These are phyloP conservation scores for Tachypleus tridentatus DNA, from an alignment of 1,140 invertebrate genomes.

Conservation along the genomic window DNA sequence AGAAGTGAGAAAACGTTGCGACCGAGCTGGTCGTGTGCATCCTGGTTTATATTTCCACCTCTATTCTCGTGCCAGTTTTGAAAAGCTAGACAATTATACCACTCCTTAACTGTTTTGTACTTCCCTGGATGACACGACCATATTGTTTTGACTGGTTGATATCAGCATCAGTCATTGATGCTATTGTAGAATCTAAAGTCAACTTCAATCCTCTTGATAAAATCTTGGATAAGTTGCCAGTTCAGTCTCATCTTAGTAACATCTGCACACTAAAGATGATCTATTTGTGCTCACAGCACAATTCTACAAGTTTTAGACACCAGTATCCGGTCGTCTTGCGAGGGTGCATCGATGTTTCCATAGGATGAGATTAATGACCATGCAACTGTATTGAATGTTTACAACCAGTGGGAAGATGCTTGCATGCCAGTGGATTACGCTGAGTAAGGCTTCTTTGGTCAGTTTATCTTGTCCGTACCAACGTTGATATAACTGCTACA, in stretches of 20 bases:
- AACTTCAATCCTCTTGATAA: constrained; percentile 65
- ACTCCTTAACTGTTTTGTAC: constrained; percentile 94
- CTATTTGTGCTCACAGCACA: constrained; percentile 86
- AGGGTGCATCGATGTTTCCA: constrained; percentile 67
- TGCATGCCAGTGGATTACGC: constrained; percentile 58
- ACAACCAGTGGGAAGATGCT: constrained; percentile 73
- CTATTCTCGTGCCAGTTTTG: too few relatives aligned
- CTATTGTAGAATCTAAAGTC: constrained; percentile 81
- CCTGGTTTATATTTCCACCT: too few relatives aligned
- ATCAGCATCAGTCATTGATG: constrained; percentile 88
- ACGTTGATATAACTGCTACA: constrained; percentile 65
- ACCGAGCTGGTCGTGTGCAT: too few relatives aligned
- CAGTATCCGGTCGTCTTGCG: constrained; percentile 43
- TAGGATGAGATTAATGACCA: constrained; percentile 85
- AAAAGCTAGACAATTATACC: constrained; percentile 66
- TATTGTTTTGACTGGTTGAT: constrained; percentile 69
- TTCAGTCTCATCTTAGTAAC: constrained; percentile 85
- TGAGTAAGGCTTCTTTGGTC: constrained; percentile 76
- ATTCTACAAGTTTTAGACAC: constrained; percentile 75
- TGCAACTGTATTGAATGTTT: constrained; percentile 85
- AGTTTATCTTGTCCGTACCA: constrained; percentile 72
- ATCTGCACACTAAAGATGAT: too few relatives aligned
- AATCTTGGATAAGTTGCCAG: constrained; percentile 80
- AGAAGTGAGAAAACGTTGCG: too few relatives aligned
- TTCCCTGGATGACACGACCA: constrained; percentile 76